Percentiles rank a stretch among this genome's conserved stretches.
Conservation (phyloP, 2,888 invertebrate genomes). For the Dendrolimus houi region DNA sequence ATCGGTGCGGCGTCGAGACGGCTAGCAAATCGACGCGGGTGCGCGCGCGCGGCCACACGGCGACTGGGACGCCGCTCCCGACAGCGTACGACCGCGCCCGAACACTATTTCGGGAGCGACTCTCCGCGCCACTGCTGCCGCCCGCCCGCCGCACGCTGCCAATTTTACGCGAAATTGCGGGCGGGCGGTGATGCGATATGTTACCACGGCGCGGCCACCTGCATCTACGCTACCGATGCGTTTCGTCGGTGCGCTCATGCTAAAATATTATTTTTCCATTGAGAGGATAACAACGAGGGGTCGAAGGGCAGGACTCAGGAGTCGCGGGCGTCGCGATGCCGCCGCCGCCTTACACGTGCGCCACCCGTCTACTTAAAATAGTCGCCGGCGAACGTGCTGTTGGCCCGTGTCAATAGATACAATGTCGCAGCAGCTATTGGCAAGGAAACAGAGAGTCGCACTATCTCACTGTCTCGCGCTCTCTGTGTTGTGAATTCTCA, state of each 20-base stretch:
- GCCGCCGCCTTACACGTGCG: conserved; percentile 36
- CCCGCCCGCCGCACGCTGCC: conserved; percentile 72
- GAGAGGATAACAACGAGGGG: conserved; percentile 25
- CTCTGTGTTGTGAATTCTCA: conserved; percentile 75
- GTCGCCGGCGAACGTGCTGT: conserved; percentile 52
- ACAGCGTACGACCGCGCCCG: conserved; percentile 68
- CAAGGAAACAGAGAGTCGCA: conserved; percentile 71
- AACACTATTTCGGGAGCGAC: conserved; percentile 75
- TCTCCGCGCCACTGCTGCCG: conserved; percentile 64
- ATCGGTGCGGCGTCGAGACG: conserved; percentile 47
- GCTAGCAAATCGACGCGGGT: conserved; percentile 65
- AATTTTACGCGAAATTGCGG: conserved; percentile 76
- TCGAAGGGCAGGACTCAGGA: conserved; percentile 16
- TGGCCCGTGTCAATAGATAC: conserved; percentile 67
- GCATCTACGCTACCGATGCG: conserved; percentile 35
- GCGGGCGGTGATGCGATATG: conserved; percentile 76
- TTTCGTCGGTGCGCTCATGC: conserved; percentile 28
- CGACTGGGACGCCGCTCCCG: conserved; percentile 70
- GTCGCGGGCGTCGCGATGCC: conserved; percentile 13
- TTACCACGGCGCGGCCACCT: conserved; percentile 51
- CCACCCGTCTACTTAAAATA: conserved; percentile 51
- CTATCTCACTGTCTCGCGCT: conserved; percentile 75
- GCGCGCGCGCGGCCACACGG: conserved; percentile 74
- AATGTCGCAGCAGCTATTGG: conserved; percentile 70
- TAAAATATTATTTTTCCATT: conserved; percentile 40